Evolutionary conservation across 2,888 invertebrate species (phyloP).

Genomic region (Lamellibrachia columna): DNA sequence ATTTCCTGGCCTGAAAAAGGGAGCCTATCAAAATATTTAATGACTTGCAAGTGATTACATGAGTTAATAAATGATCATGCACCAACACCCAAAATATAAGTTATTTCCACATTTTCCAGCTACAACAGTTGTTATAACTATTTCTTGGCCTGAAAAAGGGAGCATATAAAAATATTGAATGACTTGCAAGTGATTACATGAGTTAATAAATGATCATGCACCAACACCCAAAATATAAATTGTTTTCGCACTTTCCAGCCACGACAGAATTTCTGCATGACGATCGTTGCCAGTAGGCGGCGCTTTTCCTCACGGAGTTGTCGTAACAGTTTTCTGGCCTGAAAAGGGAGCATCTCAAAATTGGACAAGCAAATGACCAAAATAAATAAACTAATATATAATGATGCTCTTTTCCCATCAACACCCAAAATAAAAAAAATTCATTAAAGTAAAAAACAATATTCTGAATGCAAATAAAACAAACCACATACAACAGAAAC

Average conservation of each 20-base stretch:
- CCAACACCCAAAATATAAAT: conserved; percentile 37
- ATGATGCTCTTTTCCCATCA: background rate
- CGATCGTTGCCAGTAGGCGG: conserved; percentile 76
- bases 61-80: too few species aligned
- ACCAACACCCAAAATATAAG: too few species aligned
- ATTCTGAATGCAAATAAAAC: background rate
- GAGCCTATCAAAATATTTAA: too few species aligned
- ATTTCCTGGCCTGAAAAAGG: too few species aligned
- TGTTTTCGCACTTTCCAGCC: conserved; percentile 73
- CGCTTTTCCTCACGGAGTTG: conserved; percentile 71
- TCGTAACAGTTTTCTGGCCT: conserved; percentile 75
- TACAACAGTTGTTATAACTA: conserved; percentile 72
- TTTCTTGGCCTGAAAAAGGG: conserved; percentile 70
- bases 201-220: background rate
- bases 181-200: too few species aligned
- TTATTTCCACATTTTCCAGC: conserved; percentile 71
- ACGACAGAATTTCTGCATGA: conserved; percentile 76
- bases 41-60: too few species aligned
- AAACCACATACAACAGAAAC: too few species aligned
- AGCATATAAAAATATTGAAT: background rate
- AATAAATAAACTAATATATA: too few species aligned
- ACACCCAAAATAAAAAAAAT: background rate
- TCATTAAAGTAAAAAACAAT: background rate
- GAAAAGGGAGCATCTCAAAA: background rate
- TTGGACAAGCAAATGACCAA: too few species aligned